Conservation (phyloP, 2,113 vertebrate genomes). For the Donacobius atricapilla region DNA sequence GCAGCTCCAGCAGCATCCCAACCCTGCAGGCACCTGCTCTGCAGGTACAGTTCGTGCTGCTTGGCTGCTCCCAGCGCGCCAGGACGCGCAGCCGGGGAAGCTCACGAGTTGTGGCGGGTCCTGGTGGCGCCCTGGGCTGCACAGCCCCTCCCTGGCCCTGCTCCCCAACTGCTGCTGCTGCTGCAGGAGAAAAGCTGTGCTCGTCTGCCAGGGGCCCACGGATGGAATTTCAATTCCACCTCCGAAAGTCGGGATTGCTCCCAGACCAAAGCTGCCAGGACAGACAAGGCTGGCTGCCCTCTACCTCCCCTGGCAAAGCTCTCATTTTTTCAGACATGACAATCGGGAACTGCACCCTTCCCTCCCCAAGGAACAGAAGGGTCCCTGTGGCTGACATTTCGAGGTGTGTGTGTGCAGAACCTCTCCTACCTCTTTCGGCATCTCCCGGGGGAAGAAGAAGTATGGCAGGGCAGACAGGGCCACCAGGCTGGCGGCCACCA, state of each 20-base stretch:
- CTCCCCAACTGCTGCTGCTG: not conserved
- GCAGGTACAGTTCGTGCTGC: not conserved
- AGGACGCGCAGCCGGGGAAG: not conserved
- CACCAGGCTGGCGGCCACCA: constrained; percentile 80
- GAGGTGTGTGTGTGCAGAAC: no score
- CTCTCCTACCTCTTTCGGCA: constrained; percentile 79
- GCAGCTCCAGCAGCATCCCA: not conserved
- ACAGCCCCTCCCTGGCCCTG: not conserved
- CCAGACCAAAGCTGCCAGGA: not conserved
- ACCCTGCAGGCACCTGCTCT: accelerated
- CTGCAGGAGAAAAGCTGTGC: not conserved
- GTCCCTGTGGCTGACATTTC: not conserved
- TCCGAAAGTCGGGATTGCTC: accelerated
- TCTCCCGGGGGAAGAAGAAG: constrained; percentile 88
- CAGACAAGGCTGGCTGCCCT: not conserved
- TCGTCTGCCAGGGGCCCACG: not conserved
- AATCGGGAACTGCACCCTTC: not conserved
- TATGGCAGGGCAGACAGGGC: constrained; percentile 83
- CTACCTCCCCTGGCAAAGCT: not conserved
- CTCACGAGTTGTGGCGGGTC: accelerated
- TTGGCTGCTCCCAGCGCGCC: accelerated
- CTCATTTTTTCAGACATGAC: accelerated
- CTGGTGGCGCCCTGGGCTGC: not conserved
- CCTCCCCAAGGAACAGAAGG: not conserved
- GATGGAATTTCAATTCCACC: not conserved